Evolutionary conservation across 2,888 invertebrate species (phyloP), one percentile per base, ranked within the genome.

Genomic region (Acanthosepion lycidas): DNA sequence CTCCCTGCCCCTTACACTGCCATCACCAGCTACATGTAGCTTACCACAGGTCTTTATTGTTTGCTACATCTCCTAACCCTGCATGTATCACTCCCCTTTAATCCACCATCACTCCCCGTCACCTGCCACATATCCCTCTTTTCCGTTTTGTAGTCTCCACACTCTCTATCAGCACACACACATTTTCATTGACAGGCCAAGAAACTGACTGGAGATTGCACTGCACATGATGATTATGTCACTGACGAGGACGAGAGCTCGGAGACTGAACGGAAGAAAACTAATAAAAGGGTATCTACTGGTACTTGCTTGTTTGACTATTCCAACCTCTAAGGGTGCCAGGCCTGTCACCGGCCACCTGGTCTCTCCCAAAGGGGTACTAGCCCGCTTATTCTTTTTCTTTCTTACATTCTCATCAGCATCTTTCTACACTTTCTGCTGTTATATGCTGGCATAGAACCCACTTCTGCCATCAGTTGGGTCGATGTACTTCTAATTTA

Each of bases 211-310:
- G 94, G 95, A 23, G 96, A 96, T 92, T 96, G 96, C 49, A 96
- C 96, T 91, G 96, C 97, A 92, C 97, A 96, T 78, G 97, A 97
- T 94, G 98, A 98, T 4, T 98, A 98, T 92, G 98, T 98, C 9
- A 97, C 98, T 3, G 98, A 98, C 95, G 98, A 98, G 96, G 98
- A 98, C 96, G 98, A 98, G 95, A 97, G 97, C n/a, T 97, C 97
- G 53, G 97, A 97, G 94, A 96, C 97, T n/a, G 97, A 97, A 94
- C 96, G 97, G 95, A 97, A 97, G 96, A 97, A 97, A 96, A 97
- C 96, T 95, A 96, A 96, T 95, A 97, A 97, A 96, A 96, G 97
- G 96, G 97, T 97, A 95, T 94, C 55, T 94, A 94, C 94, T 55
- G 55, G 59, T 94, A 94, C 94, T 94, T 94, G 33, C 42, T 94